These are phyloP conservation scores for Paramormyrops hopkinsi DNA, from an alignment of 2,797 vertebrate species.

Conservation along the genomic window DNA sequence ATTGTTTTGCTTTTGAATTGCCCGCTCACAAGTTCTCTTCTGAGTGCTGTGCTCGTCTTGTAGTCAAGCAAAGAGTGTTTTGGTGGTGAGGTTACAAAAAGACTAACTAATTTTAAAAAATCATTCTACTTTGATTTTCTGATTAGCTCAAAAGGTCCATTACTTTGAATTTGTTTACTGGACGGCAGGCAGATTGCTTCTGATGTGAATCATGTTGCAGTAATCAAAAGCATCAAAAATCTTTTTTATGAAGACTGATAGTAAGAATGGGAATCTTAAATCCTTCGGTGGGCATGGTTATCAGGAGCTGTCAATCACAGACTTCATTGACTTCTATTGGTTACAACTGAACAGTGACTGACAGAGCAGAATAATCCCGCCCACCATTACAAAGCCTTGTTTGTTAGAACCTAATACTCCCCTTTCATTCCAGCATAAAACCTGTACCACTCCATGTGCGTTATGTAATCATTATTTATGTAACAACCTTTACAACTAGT, in stretches of 20 bases:
- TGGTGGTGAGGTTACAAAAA: background rate
- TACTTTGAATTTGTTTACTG: background rate
- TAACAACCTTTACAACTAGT: background rate
- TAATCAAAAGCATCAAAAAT: background rate
- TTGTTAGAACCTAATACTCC: background rate
- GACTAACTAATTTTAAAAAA: background rate
- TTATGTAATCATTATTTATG: constrained; percentile 11
- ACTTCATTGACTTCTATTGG: background rate
- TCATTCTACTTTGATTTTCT: background rate
- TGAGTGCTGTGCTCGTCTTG: background rate
- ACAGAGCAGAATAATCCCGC: background rate
- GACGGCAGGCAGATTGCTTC: background rate
- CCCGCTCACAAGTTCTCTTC: background rate
- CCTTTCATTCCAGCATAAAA: background rate
- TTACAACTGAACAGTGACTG: background rate
- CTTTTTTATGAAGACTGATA: background rate
- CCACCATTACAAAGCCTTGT: background rate
- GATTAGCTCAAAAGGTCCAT: background rate
- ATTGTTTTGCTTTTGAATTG: background rate
- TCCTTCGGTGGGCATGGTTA: background rate
- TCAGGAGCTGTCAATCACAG: background rate
- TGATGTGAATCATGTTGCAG: background rate
- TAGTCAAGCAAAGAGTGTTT: background rate
- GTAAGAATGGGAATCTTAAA: background rate
- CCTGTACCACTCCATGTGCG: background rate